Percentiles rank a stretch among this genome's conserved stretches.
Evolutionary conservation across 2,113 vertebrate genomes (phyloP).

Genomic region (Leuciscus idus): DNA sequence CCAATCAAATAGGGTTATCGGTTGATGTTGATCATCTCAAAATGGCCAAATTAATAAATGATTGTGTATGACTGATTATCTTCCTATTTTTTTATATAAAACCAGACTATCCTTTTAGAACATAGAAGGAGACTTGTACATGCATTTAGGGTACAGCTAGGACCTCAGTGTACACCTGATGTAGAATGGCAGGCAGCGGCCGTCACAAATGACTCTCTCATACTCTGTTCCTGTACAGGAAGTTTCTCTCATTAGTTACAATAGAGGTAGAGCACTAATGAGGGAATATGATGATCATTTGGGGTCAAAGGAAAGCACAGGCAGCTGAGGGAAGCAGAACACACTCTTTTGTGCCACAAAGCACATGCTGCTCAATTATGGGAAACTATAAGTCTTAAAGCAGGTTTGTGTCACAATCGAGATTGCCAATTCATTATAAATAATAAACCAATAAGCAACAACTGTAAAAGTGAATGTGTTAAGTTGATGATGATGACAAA

Average conservation of each 20-base stretch:
- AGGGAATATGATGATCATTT: conserved; percentile 8
- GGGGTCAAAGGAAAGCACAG: neutral
- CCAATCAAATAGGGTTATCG: neutral
- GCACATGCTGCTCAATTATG: conserved; percentile 2
- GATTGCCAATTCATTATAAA: neutral
- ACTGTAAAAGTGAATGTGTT: neutral
- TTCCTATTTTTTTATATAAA: neutral
- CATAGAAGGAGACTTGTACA: neutral
- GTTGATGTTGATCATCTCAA: neutral
- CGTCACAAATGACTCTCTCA: conserved; percentile 1
- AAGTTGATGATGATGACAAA: neutral
- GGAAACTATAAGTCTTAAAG: conserved; percentile 11
- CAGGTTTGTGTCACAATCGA: neutral
- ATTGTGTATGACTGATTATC: neutral
- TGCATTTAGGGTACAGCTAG: neutral
- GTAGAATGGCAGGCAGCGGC: neutral
- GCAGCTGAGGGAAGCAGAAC: neutral
- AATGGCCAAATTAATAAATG: neutral
- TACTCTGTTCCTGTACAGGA: neutral
- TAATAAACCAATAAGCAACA: neutral
- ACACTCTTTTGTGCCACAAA: conserved; percentile 6
- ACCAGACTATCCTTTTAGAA: neutral
- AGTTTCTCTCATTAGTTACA: neutral
- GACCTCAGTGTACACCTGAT: neutral
- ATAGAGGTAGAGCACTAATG: neutral